Conservation (phyloP, 1,140 invertebrate species). For the Drosophila obscura region DNA sequence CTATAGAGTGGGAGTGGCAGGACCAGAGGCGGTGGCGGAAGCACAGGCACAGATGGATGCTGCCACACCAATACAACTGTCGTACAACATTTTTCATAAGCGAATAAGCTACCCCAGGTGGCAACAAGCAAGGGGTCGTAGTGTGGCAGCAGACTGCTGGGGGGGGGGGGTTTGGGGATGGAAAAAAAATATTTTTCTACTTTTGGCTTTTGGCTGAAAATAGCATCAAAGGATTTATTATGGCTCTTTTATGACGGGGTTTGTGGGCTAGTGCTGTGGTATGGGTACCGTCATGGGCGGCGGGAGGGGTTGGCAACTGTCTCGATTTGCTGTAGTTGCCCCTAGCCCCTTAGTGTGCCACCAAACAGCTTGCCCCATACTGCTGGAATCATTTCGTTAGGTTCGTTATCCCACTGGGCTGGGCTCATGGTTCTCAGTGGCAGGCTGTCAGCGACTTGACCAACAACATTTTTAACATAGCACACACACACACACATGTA, state of each 20-base stretch:
- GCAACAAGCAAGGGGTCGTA: constrained; percentile 18
- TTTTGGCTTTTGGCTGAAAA: constrained; percentile 76
- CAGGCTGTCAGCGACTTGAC: constrained; percentile 57
- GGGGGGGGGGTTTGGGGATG: background rate
- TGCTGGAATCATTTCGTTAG: constrained; percentile 36
- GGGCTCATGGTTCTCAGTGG: constrained; percentile 24
- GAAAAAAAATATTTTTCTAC: constrained; percentile 72
- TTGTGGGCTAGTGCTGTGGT: constrained; percentile 22
- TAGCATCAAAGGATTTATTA: constrained; percentile 81
- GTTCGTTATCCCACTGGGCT: constrained; percentile 20
- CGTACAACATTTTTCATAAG: constrained; percentile 67
- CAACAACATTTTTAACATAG: constrained; percentile 58
- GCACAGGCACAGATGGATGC: constrained; percentile 4
- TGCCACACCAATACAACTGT: constrained; percentile 52
- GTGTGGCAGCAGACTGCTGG: constrained; percentile 24
- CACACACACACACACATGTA: constrained; percentile 8
- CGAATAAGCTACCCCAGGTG: constrained; percentile 57
- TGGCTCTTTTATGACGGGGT: constrained; percentile 48
- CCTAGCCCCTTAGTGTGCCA: constrained; percentile 17
- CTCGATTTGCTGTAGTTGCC: constrained; percentile 46
- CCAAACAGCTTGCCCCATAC: background rate
- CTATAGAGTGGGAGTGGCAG: background rate
- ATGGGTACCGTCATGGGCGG: background rate
- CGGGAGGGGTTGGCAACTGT: constrained; percentile 30
- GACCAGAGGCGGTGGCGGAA: background rate